Conservation (phyloP, 2,113 vertebrate species). For the Brienomyrus brachyistius region DNA sequence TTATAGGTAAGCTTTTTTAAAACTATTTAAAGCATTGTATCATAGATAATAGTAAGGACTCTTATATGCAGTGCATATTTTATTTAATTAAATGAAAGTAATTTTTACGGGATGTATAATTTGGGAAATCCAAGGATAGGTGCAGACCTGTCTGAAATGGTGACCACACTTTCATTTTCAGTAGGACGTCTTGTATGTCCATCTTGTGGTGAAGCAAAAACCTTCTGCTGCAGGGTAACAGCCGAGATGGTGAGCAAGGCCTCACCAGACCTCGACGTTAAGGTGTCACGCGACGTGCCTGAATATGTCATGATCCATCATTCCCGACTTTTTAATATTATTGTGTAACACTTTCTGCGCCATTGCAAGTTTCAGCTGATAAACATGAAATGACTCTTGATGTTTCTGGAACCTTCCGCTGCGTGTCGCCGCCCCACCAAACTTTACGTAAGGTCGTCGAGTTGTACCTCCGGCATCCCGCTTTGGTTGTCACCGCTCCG, state of each 20-base stretch:
- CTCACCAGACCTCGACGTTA: neutral
- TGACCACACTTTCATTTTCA: neutral
- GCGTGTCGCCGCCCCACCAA: neutral
- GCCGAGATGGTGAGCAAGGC: neutral
- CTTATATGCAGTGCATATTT: constrained; percentile 11
- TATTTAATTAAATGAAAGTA: neutral
- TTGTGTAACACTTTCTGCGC: neutral
- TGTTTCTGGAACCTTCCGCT: neutral
- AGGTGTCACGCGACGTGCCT: constrained; percentile 7
- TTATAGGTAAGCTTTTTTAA: constrained; percentile 9
- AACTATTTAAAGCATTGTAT: constrained; percentile 16
- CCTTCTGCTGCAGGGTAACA: neutral
- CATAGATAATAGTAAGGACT: constrained; percentile 3
- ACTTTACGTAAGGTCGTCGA: too few relatives aligned
- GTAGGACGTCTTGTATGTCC: neutral
- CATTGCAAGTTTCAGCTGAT: neutral
- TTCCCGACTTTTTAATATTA: neutral
- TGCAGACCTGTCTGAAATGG: neutral
- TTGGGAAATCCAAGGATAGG: neutral
- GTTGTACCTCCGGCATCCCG: too few relatives aligned
- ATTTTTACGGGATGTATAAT: constrained; percentile 8
- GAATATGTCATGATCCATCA: neutral
- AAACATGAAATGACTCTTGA: neutral
- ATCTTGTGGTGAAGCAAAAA: neutral
- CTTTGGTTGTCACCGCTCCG: too few relatives aligned